Evolutionary conservation across 2,113 vertebrate genomes (phyloP).

Genomic region (Phalacrocorax carbo): DNA sequence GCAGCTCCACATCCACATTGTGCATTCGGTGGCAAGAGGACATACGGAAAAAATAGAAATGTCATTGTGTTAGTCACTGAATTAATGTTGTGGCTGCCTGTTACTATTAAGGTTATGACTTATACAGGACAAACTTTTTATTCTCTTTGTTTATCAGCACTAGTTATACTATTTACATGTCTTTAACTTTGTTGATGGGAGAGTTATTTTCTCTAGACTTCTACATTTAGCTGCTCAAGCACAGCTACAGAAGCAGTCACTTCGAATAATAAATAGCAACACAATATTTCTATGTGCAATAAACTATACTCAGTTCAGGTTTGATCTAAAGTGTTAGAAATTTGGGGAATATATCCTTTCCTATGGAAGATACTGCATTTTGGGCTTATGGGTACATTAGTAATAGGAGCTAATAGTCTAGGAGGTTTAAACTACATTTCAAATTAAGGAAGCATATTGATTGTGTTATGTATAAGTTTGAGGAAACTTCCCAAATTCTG

Average conservation of each 20-base stretch:
- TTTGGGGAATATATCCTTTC: neutral
- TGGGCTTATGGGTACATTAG: neutral
- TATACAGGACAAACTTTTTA: neutral
- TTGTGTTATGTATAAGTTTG: neutral
- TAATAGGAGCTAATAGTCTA: neutral
- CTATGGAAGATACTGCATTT: neutral
- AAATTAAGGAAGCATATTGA: neutral
- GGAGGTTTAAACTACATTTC: neutral
- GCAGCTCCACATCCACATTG: neutral
- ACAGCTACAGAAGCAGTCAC: neutral
- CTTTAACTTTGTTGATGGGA: neutral
- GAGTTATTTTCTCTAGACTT: neutral
- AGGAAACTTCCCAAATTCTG: neutral
- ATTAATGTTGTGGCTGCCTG: slow-evolving; percentile 7
- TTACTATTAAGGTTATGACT: slow-evolving; percentile 28
- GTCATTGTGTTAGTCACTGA: slow-evolving; percentile 40
- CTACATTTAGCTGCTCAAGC: neutral
- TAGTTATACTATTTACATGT: neutral
- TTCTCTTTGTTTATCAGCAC: neutral
- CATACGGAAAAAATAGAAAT: slow-evolving; percentile 29
- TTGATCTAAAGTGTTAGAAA: neutral
- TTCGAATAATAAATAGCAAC: neutral
- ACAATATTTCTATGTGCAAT: neutral
- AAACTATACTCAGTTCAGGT: neutral
- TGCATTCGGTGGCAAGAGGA: neutral